A percentile compares a stretch with the other conserved stretches of the same genome.
phyloP scores from a whole-genome alignment of 2,888 invertebrate species.

The Drosophila paranaensis region DNA sequence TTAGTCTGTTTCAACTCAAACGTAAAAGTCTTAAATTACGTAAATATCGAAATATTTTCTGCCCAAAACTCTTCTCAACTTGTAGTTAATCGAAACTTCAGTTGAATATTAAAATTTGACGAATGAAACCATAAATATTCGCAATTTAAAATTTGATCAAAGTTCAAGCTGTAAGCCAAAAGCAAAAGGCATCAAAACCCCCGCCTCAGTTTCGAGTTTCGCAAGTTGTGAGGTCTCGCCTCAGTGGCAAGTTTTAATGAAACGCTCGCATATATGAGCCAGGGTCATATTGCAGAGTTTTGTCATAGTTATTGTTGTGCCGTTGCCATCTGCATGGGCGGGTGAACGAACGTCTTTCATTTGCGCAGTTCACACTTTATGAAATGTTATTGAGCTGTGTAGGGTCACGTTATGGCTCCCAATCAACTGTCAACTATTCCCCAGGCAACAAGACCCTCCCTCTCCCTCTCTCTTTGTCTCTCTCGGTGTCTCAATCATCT shows the following conservation, averaged over 20 bases:
- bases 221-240: background rate
- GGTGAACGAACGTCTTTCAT: slow-evolving; percentile 24
- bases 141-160: background rate
- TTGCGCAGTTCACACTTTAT: slow-evolving; percentile 40
- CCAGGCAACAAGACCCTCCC: slow-evolving; percentile 12
- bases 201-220: background rate
- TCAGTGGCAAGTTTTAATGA: slow-evolving; percentile 22
- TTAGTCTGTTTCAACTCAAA: too few relatives aligned
- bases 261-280: slow-evolving; percentile 14
- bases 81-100: background rate
- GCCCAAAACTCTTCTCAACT: background rate
- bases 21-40: too few relatives aligned
- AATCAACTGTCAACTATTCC: slow-evolving; percentile 63
- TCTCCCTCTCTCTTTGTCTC: background rate
- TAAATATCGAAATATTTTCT: too few relatives aligned
- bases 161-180: background rate
- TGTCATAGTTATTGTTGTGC: slow-evolving; percentile 1
- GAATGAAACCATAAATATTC: background rate
- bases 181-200: background rate
- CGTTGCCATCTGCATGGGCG: slow-evolving; percentile 1
- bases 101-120: background rate
- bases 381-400: slow-evolving; percentile 40
- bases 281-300: slow-evolving; percentile 15
- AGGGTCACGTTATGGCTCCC: slow-evolving; percentile 48
- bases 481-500: slow-evolving; percentile 47